Conservation (phyloP, 2,888 invertebrate genomes). For the Ceramica pisi region DNA sequence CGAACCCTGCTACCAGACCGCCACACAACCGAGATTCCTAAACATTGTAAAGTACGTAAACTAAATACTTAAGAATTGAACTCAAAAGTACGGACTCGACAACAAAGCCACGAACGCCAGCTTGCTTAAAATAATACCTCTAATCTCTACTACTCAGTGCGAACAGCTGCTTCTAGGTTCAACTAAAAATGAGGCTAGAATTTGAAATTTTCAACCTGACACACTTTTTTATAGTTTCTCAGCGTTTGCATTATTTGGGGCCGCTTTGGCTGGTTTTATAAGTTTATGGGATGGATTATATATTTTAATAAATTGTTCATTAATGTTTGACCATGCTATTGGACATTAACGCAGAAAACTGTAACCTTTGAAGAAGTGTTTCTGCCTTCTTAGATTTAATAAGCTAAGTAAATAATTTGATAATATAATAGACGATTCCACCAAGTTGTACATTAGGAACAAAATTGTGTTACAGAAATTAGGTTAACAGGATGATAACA, state of each 20-base stretch:
- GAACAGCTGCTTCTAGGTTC: constrained; percentile 66
- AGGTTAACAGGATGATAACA: background rate
- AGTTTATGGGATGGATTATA: background rate
- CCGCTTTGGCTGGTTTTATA: background rate
- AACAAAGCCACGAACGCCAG: constrained; percentile 58
- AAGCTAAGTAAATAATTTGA: constrained; percentile 14
- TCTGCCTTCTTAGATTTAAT: background rate
- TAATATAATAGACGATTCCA: background rate
- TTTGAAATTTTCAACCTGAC: constrained; percentile 51
- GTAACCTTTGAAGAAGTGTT: background rate
- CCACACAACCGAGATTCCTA: constrained; percentile 28
- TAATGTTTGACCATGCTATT: constrained; percentile 1
- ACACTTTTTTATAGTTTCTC: constrained; percentile 36
- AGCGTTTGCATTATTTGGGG: constrained; percentile 24
- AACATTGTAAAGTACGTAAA: constrained; percentile 22
- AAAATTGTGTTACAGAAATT: background rate
- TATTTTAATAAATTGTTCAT: constrained; percentile 1
- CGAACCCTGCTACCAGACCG: background rate
- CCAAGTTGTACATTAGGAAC: background rate
- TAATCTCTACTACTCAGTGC: constrained; percentile 70
- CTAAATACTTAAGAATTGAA: constrained; percentile 50
- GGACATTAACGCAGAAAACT: background rate
- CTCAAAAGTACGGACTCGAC: constrained; percentile 41
- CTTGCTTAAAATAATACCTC: constrained; percentile 71
- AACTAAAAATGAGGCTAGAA: constrained; percentile 58